These are phyloP conservation scores for Polymixis lichenea DNA, from an alignment of 2,888 invertebrate species.

Conservation along the genomic window DNA sequence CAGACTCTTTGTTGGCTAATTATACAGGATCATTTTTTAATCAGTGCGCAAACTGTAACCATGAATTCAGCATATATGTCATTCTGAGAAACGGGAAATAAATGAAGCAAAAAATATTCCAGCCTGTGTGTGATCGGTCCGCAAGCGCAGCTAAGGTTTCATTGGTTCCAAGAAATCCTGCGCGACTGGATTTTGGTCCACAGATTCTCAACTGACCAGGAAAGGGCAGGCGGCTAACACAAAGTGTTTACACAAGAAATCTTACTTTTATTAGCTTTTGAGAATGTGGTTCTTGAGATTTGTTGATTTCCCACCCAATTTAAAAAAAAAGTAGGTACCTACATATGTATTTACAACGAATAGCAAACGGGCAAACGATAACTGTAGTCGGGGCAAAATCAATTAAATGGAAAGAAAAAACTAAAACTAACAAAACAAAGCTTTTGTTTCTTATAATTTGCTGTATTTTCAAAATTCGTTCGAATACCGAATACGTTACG, in stretches of 20 bases:
- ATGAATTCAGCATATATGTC: too few relatives aligned
- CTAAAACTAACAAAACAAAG: too few relatives aligned
- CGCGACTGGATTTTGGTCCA: conserved; percentile 75
- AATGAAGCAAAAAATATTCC: conserved; percentile 45
- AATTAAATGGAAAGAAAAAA: too few relatives aligned
- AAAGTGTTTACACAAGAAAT: conserved; percentile 58
- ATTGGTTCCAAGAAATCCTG: conserved; percentile 73
- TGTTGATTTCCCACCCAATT: too few relatives aligned
- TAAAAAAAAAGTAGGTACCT: too few relatives aligned
- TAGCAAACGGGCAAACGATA: too few relatives aligned
- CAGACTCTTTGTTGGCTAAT: conserved; percentile 10
- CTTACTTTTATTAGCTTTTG: conserved; percentile 53
- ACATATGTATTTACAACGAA: too few relatives aligned
- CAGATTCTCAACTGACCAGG: conserved; percentile 71
- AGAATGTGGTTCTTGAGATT: conserved; percentile 44
- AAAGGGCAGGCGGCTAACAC: conserved; percentile 68
- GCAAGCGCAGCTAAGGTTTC: conserved; percentile 55
- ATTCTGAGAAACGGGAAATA: conserved; percentile 19
- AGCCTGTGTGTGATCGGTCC: conserved; percentile 46
- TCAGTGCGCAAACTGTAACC: too few relatives aligned
- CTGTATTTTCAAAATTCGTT: too few relatives aligned
- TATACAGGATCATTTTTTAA: too few relatives aligned
- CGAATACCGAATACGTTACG: neutral
- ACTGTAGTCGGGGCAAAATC: too few relatives aligned
- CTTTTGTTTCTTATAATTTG: too few relatives aligned